Percentiles rank a stretch among this genome's conserved stretches.
Evolutionary conservation across 2,113 vertebrate genomes (phyloP).

Genomic region (Gymnorhina tibicen): DNA sequence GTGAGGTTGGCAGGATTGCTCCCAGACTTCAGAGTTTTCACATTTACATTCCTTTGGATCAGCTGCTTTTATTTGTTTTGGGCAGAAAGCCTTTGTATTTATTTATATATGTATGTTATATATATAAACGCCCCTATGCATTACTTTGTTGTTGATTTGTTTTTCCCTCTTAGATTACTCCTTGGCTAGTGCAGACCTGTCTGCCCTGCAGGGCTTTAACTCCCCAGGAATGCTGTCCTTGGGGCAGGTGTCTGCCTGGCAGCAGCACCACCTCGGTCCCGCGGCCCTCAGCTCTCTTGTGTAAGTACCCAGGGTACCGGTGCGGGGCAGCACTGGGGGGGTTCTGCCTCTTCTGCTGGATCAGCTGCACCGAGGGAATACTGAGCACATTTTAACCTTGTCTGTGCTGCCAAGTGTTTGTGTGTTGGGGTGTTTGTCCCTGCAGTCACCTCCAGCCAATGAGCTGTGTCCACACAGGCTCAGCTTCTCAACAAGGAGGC

Average conservation of each 20-base stretch:
- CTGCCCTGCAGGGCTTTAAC: constrained; percentile 92
- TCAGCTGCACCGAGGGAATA: not conserved
- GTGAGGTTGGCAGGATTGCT: not conserved
- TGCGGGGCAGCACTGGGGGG: accelerated
- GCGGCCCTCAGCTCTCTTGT: constrained; percentile 94
- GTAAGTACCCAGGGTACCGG: constrained; percentile 74
- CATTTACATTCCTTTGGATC: not conserved
- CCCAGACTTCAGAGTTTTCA: not conserved
- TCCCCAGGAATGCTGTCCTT: constrained; percentile 92
- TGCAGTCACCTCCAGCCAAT: not conserved
- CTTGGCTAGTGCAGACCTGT: constrained; percentile 93
- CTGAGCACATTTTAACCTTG: accelerated
- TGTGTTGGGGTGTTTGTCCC: accelerated
- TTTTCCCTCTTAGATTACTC: constrained; percentile 83
- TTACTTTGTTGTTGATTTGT: not conserved
- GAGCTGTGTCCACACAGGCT: not conserved
- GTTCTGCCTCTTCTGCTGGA: not conserved
- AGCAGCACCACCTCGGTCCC: constrained; percentile 94
- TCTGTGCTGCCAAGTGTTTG: accelerated
- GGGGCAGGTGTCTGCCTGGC: constrained; percentile 97
- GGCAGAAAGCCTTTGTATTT: not conserved
- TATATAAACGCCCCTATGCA: not conserved
- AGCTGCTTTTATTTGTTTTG: not conserved
- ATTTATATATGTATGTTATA: not conserved
- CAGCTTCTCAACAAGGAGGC: not conserved